phyloP scores from a whole-genome alignment of 2,888 invertebrate genomes.

The Cerastis leucographa region DNA sequence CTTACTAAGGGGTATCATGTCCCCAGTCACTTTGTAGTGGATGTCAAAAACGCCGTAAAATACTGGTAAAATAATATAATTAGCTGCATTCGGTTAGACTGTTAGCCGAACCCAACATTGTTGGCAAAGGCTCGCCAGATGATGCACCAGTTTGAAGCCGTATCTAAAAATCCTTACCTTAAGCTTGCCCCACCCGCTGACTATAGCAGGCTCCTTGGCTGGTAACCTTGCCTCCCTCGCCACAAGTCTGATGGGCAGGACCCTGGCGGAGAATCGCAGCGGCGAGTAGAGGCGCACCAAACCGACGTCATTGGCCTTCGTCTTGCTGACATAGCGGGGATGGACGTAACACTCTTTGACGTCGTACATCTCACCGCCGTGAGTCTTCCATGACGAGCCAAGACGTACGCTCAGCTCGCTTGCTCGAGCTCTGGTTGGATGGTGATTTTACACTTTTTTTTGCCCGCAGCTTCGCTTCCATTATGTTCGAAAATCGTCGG shows the following conservation, averaged over 20 bases:
- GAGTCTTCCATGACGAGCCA: slow-evolving; percentile 88
- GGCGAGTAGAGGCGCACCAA: slow-evolving; percentile 83
- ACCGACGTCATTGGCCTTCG: slow-evolving; percentile 87
- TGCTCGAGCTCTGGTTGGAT: slow-evolving; percentile 75
- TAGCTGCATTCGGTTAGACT: neutral
- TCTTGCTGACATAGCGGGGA: slow-evolving; percentile 84
- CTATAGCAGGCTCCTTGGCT: slow-evolving; percentile 80
- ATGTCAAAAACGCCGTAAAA: neutral
- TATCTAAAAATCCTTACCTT: slow-evolving; percentile 67
- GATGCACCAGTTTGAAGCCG: neutral
- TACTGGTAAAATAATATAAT: neutral
- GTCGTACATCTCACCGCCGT: slow-evolving; percentile 88
- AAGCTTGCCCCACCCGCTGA: slow-evolving; percentile 88
- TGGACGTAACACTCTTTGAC: slow-evolving; percentile 85
- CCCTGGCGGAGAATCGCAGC: slow-evolving; percentile 82
- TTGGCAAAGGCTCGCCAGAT: neutral
- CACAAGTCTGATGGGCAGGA: slow-evolving; percentile 83
- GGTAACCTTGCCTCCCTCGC: slow-evolving; percentile 73
- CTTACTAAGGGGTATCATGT: neutral
- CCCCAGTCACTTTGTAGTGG: neutral
- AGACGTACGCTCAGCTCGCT: slow-evolving; percentile 86
- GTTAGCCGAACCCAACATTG: neutral
- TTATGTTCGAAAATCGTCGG: neutral
- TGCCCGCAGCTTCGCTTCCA: neutral
- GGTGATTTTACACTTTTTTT: neutral